Conservation (phyloP, 2,888 invertebrate genomes). For the Hermaeophaga mercurialis region DNA sequence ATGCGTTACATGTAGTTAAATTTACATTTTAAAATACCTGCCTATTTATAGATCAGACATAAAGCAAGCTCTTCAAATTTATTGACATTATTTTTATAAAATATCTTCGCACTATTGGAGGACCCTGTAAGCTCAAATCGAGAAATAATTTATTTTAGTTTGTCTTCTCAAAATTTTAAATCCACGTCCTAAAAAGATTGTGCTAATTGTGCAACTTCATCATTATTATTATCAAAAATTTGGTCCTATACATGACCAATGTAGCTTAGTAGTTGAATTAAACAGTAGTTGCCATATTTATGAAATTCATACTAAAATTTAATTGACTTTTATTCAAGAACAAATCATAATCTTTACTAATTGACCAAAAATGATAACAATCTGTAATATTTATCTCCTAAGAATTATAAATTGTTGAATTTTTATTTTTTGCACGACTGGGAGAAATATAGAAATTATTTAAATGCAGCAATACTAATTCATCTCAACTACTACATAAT, state of each 20-base stretch:
- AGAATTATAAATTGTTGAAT: too few relatives aligned
- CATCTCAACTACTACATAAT: conserved; percentile 4
- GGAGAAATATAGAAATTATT: too few relatives aligned
- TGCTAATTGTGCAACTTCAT: conserved; percentile 6
- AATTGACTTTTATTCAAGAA: conserved; percentile 10
- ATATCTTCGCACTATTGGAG: neutral
- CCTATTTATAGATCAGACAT: too few relatives aligned
- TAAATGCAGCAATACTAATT: conserved; percentile 2
- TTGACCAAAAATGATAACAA: neutral
- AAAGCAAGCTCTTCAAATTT: too few relatives aligned
- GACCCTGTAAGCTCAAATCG: neutral
- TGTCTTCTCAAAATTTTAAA: neutral
- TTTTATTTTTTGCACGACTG: too few relatives aligned
- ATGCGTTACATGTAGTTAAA: too few relatives aligned
- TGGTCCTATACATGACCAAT: conserved; percentile 9
- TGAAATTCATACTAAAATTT: neutral
- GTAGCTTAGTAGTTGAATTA: conserved; percentile 12
- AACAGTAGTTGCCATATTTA: conserved; percentile 4
- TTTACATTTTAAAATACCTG: too few relatives aligned
- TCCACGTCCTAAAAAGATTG: conserved; percentile 6
- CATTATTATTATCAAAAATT: conserved; percentile 9
- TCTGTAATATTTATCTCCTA: too few relatives aligned
- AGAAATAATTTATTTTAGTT: conserved; percentile 1
- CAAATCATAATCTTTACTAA: too few relatives aligned
- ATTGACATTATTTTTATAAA: too few relatives aligned